phyloP scores from a whole-genome alignment of 2,888 invertebrate species.

The Sinopyrophorus schimmeli region DNA sequence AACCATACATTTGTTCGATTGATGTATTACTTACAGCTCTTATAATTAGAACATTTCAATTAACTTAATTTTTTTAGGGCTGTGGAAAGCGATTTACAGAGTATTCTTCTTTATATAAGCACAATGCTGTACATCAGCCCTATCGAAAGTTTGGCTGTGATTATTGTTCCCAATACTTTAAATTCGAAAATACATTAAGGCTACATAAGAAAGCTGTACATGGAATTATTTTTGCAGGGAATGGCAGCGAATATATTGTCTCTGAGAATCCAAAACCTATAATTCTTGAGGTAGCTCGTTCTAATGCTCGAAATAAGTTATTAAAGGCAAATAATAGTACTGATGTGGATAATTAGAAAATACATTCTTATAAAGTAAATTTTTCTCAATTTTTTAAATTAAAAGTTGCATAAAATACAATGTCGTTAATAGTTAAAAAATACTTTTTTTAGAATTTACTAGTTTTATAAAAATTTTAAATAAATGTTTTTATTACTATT shows the following conservation, averaged over 20 bases:
- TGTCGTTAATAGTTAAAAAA: too few relatives aligned
- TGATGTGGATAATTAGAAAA: too few relatives aligned
- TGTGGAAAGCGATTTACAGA: conserved; percentile 70
- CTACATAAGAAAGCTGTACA: conserved; percentile 66
- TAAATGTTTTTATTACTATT: too few relatives aligned
- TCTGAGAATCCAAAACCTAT: conserved; percentile 6
- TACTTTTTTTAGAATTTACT: too few relatives aligned
- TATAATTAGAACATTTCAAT: not conserved
- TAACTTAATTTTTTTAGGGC: conserved; percentile 48
- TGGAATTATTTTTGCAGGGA: conserved; percentile 53
- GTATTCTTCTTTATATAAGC: conserved; percentile 71
- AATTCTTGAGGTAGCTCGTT: conserved; percentile 2
- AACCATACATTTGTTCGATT: conserved; percentile 66
- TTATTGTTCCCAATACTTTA: conserved; percentile 62
- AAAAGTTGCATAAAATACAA: too few relatives aligned
- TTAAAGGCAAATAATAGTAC: too few relatives aligned
- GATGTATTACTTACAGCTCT: conserved; percentile 51
- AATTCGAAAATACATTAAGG: conserved; percentile 64
- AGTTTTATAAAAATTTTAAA: too few relatives aligned
- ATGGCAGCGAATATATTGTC: conserved; percentile 51
- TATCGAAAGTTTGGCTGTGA: conserved; percentile 63
- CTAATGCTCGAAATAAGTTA: too few relatives aligned
- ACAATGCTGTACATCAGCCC: conserved; percentile 65
- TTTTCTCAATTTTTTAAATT: too few relatives aligned
- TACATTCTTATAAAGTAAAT: too few relatives aligned